Percentiles rank a stretch among this genome's conserved stretches.
Evolutionary conservation across 64 coral and sea anemone species (phyloP).

Genomic region (Cladopsammia gracilis): DNA sequence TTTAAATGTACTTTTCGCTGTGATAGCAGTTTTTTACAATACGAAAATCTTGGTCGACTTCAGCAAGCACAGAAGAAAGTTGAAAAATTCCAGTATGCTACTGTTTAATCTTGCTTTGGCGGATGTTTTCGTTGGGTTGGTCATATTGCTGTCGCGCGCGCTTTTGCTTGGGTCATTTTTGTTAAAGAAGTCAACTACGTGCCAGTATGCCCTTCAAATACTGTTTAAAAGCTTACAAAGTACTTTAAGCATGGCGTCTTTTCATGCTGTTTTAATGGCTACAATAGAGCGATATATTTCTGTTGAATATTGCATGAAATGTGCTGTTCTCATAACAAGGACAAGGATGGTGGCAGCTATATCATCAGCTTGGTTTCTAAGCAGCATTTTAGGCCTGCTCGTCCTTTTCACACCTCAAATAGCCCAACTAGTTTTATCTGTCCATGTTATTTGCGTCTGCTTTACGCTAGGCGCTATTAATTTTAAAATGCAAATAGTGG

Average conservation of each 20-base stretch:
- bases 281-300: constrained; percentile 9
- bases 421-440: neutral
- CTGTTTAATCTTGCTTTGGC: no score
- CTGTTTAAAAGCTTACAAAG: no score
- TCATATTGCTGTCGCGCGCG: no score
- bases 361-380: neutral
- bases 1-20: no score
- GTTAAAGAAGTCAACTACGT: no score
- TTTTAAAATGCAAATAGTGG: neutral
- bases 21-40: no score
- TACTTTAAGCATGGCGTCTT: neutral
- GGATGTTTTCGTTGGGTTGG: no score
- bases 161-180: no score
- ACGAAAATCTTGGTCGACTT: no score
- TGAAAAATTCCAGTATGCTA: no score
- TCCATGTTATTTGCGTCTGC: neutral
- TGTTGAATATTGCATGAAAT: constrained; percentile 4
- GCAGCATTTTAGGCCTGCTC: neutral
- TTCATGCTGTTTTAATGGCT: neutral
- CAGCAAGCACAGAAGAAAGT: no score
- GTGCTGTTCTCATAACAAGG: neutral
- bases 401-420: neutral
- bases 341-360: neutral
- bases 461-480: neutral
- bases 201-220: no score